These are phyloP conservation scores for Orientallactaga sibirica DNA, from an alignment of 2,797 vertebrate species.

Conservation along the genomic window DNA sequence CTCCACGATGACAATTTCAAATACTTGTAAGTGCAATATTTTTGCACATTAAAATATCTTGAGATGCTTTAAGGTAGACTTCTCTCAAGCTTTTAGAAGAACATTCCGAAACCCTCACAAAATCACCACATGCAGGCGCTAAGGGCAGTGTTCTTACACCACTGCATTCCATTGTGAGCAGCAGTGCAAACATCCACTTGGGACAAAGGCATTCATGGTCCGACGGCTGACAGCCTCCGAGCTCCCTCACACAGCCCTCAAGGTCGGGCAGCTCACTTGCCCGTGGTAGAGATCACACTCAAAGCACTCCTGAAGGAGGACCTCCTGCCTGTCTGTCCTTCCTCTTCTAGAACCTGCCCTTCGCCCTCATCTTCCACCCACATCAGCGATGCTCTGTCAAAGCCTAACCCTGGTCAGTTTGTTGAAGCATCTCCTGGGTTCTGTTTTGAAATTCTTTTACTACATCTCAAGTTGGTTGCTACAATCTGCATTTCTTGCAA, in stretches of 20 bases:
- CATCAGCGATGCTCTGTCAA: not conserved
- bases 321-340: not conserved
- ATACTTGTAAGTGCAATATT: conserved; percentile 50
- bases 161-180: not conserved
- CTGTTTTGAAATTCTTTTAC: not conserved
- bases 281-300: too few species aligned
- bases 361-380: not conserved
- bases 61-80: not conserved
- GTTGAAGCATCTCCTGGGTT: not conserved
- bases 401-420: not conserved
- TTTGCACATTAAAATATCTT: conserved; percentile 36
- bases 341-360: not conserved
- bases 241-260: too few species aligned
- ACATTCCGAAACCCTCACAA: too few species aligned
- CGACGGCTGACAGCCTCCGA: too few species aligned
- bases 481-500: not conserved
- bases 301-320: too few species aligned
- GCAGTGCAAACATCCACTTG: not conserved
- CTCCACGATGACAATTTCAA: conserved; percentile 17
- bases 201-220: too few species aligned
- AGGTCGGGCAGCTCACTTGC: too few species aligned
- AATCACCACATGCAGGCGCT: too few species aligned
- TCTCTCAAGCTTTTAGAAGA: conserved; percentile 23
- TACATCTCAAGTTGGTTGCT: not conserved
- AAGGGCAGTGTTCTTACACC: not conserved